Evolutionary conservation across 2,888 invertebrate species (phyloP), one percentile per base, ranked within the genome.

Genomic region (Cyclophora albipunctata): DNA sequence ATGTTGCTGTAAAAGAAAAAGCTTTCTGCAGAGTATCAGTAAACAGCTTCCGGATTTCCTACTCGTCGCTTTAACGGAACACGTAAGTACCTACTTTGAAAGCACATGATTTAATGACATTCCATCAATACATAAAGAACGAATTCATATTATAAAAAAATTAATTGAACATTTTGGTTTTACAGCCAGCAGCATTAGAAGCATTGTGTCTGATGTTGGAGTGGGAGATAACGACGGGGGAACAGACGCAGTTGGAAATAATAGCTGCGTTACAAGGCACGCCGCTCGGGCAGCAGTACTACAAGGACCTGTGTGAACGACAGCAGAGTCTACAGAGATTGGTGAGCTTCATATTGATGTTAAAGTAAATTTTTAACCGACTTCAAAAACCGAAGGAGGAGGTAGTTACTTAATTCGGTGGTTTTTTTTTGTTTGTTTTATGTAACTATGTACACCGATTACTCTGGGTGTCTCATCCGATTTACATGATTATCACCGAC

Each of bases 191-290:
- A 33, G 92, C 91, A 2, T 90, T 92, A 69, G 91, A 94, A 76
- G 91, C 92, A 0, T 83, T 95, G 48, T 94, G 94, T 76, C 88
- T 93, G 46, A 93, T 95, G 91, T 81, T 95, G 55, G 95, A 95
- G 77, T 92, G 94, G 92, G 92, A 94, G 66, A 87, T 94, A 34
- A 73, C 71, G 2, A 78, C 71, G 50, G 85, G 85, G 5, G 91
- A 91, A 59, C 91, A 91, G 63, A 89, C 90, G 5, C 88, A 91
- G 60, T 79, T 93, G 59, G 94, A 94, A 81, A 92, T 93, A 53
- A 93, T 93, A 45, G 93, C 93, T 37, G 92, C 94, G 1, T 84
- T 95, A 49, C 93, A 94, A 72, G 93, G 92, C 54, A 94, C 95
- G 4, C 82, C 90, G 37, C 83, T 91, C 6, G 95, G 95, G 5